Percentiles rank a stretch among this genome's conserved stretches.
phyloP scores from a whole-genome alignment of 1,140 invertebrate genomes.

The Dinothrombium tinctorium region DNA sequence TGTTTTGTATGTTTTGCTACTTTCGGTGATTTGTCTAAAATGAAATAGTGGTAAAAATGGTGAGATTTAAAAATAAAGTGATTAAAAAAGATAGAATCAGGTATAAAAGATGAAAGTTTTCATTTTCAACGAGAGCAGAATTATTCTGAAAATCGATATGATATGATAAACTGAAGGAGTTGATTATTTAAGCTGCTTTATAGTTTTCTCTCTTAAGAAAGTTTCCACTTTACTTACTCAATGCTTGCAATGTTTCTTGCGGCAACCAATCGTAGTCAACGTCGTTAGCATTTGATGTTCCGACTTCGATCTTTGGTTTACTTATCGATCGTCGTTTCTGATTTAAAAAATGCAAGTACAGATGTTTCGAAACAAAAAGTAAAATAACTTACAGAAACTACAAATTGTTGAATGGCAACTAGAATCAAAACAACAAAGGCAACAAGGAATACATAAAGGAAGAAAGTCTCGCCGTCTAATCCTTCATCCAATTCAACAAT shows the following conservation, averaged over 20 bases:
- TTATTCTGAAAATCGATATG: too few species aligned
- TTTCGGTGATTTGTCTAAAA: slow-evolving; percentile 1
- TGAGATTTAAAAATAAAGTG: too few species aligned
- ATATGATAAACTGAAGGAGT: too few species aligned
- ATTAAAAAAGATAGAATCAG: neutral
- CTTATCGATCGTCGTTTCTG: slow-evolving; percentile 10
- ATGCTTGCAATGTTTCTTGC: slow-evolving; percentile 42
- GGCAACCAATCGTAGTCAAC: slow-evolving; percentile 96
- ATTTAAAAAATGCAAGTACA: slow-evolving; percentile 10
- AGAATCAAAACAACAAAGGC: slow-evolving; percentile 63
- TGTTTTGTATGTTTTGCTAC: too few species aligned
- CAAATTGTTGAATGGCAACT: slow-evolving; percentile 62
- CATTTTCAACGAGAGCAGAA: too few species aligned
- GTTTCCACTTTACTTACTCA: slow-evolving; percentile 15
- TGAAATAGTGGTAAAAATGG: too few species aligned
- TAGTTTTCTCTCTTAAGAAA: too few species aligned
- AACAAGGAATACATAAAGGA: slow-evolving; percentile 79
- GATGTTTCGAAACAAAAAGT: neutral
- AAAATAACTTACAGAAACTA: slow-evolving; percentile 30
- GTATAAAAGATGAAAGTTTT: neutral
- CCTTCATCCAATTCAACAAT: slow-evolving; percentile 90
- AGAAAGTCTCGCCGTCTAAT: slow-evolving; percentile 89
- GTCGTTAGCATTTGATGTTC: slow-evolving; percentile 48
- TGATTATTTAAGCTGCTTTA: too few species aligned
- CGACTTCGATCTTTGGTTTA: slow-evolving; percentile 29